A percentile compares a stretch with the other conserved stretches of the same genome.
These are phyloP conservation scores for Cancer borealis DNA, from an alignment of 2,888 invertebrate species.

Conservation along the genomic window DNA sequence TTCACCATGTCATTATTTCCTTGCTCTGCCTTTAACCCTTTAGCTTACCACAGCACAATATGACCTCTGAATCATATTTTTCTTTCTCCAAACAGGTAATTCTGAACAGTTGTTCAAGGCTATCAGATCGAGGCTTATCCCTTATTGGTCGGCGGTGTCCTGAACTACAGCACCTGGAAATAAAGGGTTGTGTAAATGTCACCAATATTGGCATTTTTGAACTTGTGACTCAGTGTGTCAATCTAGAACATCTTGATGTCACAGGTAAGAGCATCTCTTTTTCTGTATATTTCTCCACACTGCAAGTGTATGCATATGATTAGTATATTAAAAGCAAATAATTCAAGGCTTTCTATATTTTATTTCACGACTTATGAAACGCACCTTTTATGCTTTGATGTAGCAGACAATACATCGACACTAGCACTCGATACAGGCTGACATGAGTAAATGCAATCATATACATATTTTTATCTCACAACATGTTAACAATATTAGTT, in stretches of 20 bases:
- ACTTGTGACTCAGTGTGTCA: conserved; percentile 88
- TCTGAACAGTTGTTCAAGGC: conserved; percentile 85
- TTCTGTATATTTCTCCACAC: conserved; percentile 36
- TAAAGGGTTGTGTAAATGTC: conserved; percentile 87
- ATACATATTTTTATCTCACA: too few relatives aligned
- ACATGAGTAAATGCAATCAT: too few relatives aligned
- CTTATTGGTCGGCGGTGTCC: conserved; percentile 89
- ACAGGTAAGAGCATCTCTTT: conserved; percentile 82
- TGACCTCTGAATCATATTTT: not conserved
- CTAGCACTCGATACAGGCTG: too few relatives aligned
- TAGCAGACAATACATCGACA: too few relatives aligned
- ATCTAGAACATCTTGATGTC: conserved; percentile 91
- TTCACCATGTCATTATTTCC: too few relatives aligned
- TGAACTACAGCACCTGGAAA: conserved; percentile 89
- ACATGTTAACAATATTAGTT: too few relatives aligned
- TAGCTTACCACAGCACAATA: too few relatives aligned
- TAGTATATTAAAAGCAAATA: not conserved
- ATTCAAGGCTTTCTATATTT: not conserved
- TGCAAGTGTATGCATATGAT: conserved; percentile 21
- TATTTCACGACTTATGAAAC: too few relatives aligned
- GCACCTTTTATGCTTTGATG: too few relatives aligned
- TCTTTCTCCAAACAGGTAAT: conserved; percentile 83
- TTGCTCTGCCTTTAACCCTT: too few relatives aligned
- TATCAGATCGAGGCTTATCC: conserved; percentile 89
- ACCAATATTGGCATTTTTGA: conserved; percentile 90